A percentile compares a stretch with the other conserved stretches of the same genome.
Evolutionary conservation across 2,113 vertebrate genomes (phyloP).

Genomic region (Pterocles orientalis): DNA sequence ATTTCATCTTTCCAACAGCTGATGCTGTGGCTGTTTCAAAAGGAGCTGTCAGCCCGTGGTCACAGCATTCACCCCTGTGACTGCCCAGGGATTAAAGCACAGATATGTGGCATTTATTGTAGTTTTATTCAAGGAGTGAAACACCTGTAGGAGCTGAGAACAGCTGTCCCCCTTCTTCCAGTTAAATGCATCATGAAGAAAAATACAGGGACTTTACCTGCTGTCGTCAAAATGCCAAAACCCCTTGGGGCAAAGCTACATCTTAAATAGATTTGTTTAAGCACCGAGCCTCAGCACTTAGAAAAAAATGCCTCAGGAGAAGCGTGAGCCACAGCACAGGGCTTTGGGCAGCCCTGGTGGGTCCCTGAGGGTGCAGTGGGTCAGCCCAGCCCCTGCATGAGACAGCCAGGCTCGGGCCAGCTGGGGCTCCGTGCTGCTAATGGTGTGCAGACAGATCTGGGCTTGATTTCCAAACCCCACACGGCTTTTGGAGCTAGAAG

Average conservation of each 20-base stretch:
- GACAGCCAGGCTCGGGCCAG: not conserved
- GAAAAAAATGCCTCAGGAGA: not conserved
- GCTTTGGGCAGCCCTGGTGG: not conserved
- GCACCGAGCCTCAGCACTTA: not conserved
- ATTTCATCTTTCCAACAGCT: not conserved
- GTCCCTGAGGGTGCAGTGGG: not conserved
- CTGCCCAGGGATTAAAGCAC: not conserved
- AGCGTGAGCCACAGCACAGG: no score
- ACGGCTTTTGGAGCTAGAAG: not conserved
- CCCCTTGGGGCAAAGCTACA: not conserved
- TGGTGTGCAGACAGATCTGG: not conserved
- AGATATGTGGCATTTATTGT: not conserved
- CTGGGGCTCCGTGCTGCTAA: not conserved
- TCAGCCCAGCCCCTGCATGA: not conserved
- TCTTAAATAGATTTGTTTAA: not conserved
- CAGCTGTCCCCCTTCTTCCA: not conserved
- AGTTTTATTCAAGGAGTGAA: not conserved
- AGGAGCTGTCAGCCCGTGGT: not conserved
- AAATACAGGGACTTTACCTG: not conserved
- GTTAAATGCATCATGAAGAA: not conserved
- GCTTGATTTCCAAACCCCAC: not conserved
- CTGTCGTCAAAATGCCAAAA: not conserved
- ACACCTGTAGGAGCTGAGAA: not conserved
- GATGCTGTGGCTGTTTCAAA: not conserved
- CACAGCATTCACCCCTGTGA: fast-evolving